Evolutionary conservation across 1,140 invertebrate genomes (phyloP).

Genomic region (Cataglyphis hispanica): DNA sequence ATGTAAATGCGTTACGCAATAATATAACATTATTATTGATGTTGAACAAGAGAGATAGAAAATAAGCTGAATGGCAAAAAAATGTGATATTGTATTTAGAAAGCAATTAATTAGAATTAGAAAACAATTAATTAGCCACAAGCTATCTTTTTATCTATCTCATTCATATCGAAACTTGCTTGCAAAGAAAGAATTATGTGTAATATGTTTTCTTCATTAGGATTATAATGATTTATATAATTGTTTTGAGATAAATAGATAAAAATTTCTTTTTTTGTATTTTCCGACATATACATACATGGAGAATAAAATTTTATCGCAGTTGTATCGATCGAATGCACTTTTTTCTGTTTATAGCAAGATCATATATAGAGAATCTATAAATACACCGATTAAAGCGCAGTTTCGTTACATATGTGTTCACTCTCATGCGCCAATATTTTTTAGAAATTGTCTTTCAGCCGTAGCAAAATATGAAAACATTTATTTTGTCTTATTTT

Average conservation of each 20-base stretch:
- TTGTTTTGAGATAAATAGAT: background rate
- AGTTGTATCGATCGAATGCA: background rate
- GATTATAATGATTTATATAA: background rate
- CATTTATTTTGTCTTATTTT: constrained; percentile 17
- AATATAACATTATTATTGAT: constrained; percentile 54
- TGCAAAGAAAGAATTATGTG: background rate
- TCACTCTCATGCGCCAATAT: background rate
- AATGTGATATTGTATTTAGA: constrained; percentile 61
- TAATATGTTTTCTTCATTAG: background rate
- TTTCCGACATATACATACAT: background rate
- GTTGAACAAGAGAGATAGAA: constrained; percentile 2
- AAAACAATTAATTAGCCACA: constrained; percentile 65
- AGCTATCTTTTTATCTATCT: constrained; percentile 65
- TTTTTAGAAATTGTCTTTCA: constrained; percentile 36
- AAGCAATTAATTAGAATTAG: constrained; percentile 70
- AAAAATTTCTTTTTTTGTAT: background rate
- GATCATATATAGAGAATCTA: constrained; percentile 9
- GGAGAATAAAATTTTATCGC: background rate
- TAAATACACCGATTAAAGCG: constrained; percentile 25
- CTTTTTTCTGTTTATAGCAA: background rate
- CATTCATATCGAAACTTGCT: constrained; percentile 43
- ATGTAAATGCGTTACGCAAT: constrained; percentile 5
- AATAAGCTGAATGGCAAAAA: background rate
- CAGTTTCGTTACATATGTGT: background rate
- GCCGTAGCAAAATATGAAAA: background rate